These are phyloP conservation scores for Allophyes oxyacanthae DNA, from an alignment of 2,888 invertebrate species.

Conservation along the genomic window DNA sequence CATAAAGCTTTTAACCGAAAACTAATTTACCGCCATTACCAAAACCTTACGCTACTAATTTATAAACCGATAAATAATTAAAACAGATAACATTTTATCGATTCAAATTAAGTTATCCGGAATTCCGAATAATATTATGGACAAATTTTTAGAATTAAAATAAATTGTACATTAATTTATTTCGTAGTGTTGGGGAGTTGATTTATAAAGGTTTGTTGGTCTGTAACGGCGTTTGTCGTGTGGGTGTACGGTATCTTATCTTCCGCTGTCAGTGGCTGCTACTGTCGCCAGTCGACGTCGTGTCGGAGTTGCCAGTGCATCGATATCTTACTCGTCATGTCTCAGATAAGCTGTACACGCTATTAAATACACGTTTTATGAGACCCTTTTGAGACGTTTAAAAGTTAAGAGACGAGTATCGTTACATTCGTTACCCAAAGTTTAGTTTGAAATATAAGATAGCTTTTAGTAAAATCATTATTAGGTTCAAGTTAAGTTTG, in stretches of 20 bases:
- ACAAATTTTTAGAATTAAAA: conserved; percentile 50
- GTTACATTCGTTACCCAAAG: not conserved
- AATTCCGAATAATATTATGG: conserved; percentile 43
- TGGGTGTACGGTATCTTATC: conserved; percentile 71
- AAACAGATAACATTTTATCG: conserved; percentile 42
- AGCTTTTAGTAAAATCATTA: not conserved
- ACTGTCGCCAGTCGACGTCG: conserved; percentile 63
- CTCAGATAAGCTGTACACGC: conserved; percentile 70
- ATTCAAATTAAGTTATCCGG: conserved; percentile 48
- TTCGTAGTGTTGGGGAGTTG: conserved; percentile 39
- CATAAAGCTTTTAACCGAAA: conserved; percentile 31
- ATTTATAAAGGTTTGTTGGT: conserved; percentile 46
- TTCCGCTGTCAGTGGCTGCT: conserved; percentile 70
- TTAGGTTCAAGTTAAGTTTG: not conserved
- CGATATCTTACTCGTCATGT: conserved; percentile 72
- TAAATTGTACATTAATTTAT: conserved; percentile 47
- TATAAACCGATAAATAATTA: conserved; percentile 45
- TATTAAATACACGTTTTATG: conserved; percentile 67
- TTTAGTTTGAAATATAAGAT: conserved; percentile 1
- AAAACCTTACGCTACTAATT: conserved; percentile 28
- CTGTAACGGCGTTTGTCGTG: conserved; percentile 57
- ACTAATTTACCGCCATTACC: conserved; percentile 37
- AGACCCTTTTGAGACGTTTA: conserved; percentile 28
- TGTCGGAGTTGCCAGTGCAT: conserved; percentile 52
- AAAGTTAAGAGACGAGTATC: conserved; percentile 5